phyloP scores from a whole-genome alignment of 2,113 vertebrate species.

The Hydrochoerus hydrochaeris region DNA sequence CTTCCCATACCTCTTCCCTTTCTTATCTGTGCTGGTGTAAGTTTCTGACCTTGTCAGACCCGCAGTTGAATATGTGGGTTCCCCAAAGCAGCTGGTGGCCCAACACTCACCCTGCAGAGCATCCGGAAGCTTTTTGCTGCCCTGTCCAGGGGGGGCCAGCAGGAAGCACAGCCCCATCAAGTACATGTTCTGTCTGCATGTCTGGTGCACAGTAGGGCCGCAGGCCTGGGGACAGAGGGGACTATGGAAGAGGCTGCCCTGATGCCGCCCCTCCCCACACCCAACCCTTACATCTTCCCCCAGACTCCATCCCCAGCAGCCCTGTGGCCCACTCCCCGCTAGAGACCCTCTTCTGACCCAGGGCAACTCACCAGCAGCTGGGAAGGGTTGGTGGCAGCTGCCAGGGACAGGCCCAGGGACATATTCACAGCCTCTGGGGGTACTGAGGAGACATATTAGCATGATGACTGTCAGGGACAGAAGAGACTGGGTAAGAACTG shows the following conservation, averaged over 20 bases:
- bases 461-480: background rate
- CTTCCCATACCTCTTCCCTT: background rate
- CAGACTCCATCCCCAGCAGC: background rate
- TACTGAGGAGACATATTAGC: conserved; percentile 18
- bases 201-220: conserved; percentile 86
- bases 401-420: conserved; percentile 78
- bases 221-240: conserved; percentile 79
- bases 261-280: background rate
- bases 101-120: conserved; percentile 73
- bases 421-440: conserved; percentile 77
- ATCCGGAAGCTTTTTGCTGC: conserved; percentile 67
- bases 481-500: background rate
- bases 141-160: conserved; percentile 81
- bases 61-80: background rate
- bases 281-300: background rate
- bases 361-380: conserved; percentile 76
- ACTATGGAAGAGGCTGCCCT: background rate
- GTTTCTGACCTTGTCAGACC: background rate
- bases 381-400: background rate
- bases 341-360: background rate
- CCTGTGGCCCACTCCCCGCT: background rate
- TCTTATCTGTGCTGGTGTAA: background rate
- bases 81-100: background rate
- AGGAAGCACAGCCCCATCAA: conserved; percentile 86
- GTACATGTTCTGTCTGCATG: conserved; percentile 85